These are phyloP conservation scores for Nomada fabriciana DNA, from an alignment of 2,888 invertebrate species.

Conservation along the genomic window DNA sequence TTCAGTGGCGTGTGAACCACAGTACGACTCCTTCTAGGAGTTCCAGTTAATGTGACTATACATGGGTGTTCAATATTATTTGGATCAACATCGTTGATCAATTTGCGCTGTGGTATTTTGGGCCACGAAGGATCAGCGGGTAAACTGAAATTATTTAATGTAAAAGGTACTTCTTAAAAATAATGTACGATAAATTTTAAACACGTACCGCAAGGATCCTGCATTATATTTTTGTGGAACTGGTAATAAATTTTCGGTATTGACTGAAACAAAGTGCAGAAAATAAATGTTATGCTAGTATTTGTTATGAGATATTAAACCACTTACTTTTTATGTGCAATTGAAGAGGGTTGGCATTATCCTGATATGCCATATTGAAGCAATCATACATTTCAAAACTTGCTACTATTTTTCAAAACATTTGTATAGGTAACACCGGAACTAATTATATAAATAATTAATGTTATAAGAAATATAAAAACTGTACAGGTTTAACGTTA, in stretches of 20 bases:
- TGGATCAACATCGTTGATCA: conserved; percentile 65
- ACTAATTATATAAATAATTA: conserved; percentile 45
- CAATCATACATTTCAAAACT: conserved; percentile 71
- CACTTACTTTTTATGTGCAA: conserved; percentile 76
- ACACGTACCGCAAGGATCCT: conserved; percentile 76
- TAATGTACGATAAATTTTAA: neutral
- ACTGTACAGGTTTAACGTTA: conserved; percentile 57
- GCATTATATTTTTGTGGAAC: conserved; percentile 70
- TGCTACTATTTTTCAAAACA: conserved; percentile 37
- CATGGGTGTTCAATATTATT: conserved; percentile 76
- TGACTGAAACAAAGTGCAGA: conserved; percentile 69
- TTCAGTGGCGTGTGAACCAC: conserved; percentile 66
- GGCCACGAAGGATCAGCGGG: conserved; percentile 82
- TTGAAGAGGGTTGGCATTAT: conserved; percentile 71
- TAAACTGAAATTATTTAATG: conserved; percentile 68
- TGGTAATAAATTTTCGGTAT: conserved; percentile 77
- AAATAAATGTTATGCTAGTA: conserved; percentile 18
- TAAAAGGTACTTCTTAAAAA: neutral
- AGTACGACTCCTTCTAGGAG: conserved; percentile 76
- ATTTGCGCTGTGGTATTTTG: conserved; percentile 79
- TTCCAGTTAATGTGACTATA: conserved; percentile 74
- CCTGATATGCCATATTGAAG: conserved; percentile 77
- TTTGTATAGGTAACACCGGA: conserved; percentile 31
- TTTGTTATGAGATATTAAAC: neutral
- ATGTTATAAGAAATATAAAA: conserved; percentile 50